These are phyloP conservation scores for Lagorchestes hirsutus DNA, from an alignment of 2,797 vertebrate genomes.

Conservation along the genomic window DNA sequence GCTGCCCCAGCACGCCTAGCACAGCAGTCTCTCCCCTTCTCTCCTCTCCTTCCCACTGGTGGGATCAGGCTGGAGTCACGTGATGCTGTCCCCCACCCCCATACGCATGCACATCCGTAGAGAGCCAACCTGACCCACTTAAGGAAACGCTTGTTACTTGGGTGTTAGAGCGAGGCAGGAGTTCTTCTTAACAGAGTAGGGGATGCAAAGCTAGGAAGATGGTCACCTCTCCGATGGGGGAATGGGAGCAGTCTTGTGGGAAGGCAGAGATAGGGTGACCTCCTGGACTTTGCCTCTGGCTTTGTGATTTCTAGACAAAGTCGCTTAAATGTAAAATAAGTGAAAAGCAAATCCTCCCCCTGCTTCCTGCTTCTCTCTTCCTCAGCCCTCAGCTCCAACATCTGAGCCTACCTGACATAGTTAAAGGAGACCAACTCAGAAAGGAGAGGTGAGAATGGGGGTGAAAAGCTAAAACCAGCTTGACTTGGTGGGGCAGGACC, in stretches of 20 bases:
- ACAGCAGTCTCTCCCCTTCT: fast-evolving
- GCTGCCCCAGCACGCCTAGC: neutral
- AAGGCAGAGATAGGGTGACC: neutral
- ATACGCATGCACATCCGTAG: neutral
- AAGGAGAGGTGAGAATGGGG: neutral
- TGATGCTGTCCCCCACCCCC: neutral
- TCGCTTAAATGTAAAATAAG: neutral
- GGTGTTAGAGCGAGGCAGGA: neutral
- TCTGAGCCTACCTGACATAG: neutral
- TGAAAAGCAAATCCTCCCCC: neutral
- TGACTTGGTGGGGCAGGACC: neutral
- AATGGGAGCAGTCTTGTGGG: too few species aligned
- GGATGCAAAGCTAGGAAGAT: neutral
- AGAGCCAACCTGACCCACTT: slow-evolving; percentile 3
- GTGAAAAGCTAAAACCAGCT: neutral
- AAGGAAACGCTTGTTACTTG: neutral
- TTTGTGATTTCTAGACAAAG: neutral
- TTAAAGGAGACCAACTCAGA: neutral
- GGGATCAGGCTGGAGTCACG: neutral
- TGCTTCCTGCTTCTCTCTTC: neutral
- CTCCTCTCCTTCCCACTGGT: neutral
- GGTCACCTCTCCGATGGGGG: neutral
- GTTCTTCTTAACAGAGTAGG: neutral
- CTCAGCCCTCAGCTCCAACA: fast-evolving
- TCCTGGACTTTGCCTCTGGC: neutral